Conservation (phyloP, 2,797 vertebrate species). For the Borostomias antarcticus region DNA sequence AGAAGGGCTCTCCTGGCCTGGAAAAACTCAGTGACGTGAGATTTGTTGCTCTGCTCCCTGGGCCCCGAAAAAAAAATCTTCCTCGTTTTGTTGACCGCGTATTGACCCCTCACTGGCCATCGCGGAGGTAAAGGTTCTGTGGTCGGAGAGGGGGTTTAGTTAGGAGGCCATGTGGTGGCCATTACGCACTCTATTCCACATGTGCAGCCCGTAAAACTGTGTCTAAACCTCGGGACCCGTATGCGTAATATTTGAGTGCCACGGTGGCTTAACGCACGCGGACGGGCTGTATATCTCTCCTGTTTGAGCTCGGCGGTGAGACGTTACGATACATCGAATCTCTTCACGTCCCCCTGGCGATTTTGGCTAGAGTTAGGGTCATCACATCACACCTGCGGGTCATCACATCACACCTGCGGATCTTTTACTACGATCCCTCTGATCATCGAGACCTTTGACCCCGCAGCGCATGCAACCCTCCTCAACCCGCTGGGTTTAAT, state of each 20-base stretch:
- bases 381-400: constrained; percentile 32
- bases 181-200: constrained; percentile 51
- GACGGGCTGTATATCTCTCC: constrained; percentile 25
- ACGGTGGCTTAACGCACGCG: constrained; percentile 30
- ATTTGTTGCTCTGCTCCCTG: constrained; percentile 18
- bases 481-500: not conserved
- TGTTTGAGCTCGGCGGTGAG: not conserved
- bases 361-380: constrained; percentile 27
- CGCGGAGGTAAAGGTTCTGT: not conserved
- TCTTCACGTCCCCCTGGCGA: constrained; percentile 11
- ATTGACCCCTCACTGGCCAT: constrained; percentile 19
- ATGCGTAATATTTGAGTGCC: constrained; percentile 36
- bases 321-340: constrained; percentile 18
- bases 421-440: constrained; percentile 24
- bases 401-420: constrained; percentile 33
- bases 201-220: constrained; percentile 55
- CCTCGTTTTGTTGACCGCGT: constrained; percentile 7
- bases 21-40: not conserved
- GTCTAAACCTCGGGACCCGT: constrained; percentile 33
- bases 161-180: constrained; percentile 42
- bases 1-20: constrained; percentile 4
- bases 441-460: constrained; percentile 38
- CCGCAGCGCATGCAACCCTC: not conserved
- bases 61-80: constrained; percentile 12
- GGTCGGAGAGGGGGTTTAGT: constrained; percentile 44